A percentile compares a stretch with the other conserved stretches of the same genome.
phyloP scores from a whole-genome alignment of 2,888 invertebrate genomes.

The Rhingia campestris region DNA sequence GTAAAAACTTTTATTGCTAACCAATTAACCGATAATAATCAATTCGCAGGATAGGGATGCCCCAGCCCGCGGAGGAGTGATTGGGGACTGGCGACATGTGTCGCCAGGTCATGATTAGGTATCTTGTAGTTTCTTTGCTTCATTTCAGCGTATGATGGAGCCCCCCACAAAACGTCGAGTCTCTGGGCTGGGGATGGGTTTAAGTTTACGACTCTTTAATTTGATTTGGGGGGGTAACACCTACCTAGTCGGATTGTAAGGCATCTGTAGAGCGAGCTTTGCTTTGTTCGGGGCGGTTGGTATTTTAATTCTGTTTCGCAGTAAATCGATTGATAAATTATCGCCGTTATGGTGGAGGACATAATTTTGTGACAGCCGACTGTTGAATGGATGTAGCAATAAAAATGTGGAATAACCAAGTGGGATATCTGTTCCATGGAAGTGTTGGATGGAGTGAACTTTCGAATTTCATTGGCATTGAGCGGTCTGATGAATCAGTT shows the following conservation, averaged over 20 bases:
- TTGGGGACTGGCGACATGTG: constrained; percentile 48
- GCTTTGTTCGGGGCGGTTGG: constrained; percentile 4
- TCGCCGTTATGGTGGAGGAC: constrained; percentile 22
- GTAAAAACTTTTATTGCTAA: constrained; percentile 80
- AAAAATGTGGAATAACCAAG: background rate
- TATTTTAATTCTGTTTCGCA: constrained; percentile 30
- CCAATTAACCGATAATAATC: constrained; percentile 82
- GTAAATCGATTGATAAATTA: constrained; percentile 80
- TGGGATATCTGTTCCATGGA: too few species aligned
- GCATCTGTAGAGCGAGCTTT: background rate
- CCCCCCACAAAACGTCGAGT: background rate
- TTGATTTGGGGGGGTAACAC: constrained; percentile 78
- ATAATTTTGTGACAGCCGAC: too few species aligned
- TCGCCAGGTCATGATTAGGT: constrained; percentile 55
- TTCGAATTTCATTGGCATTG: too few species aligned
- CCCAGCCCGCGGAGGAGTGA: constrained; percentile 25
- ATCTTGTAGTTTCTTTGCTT: background rate
- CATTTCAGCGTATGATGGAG: constrained; percentile 14
- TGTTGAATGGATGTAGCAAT: too few species aligned
- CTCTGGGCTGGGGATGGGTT: constrained; percentile 6
- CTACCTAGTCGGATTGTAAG: constrained; percentile 5
- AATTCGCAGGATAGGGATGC: constrained; percentile 76
- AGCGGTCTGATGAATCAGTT: too few species aligned
- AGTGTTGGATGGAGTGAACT: too few species aligned
- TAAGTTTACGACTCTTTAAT: constrained; percentile 81